Evolutionary conservation across 1,140 invertebrate genomes (phyloP), one percentile per base, ranked within the genome.

Genomic region (Magallana angulata): DNA sequence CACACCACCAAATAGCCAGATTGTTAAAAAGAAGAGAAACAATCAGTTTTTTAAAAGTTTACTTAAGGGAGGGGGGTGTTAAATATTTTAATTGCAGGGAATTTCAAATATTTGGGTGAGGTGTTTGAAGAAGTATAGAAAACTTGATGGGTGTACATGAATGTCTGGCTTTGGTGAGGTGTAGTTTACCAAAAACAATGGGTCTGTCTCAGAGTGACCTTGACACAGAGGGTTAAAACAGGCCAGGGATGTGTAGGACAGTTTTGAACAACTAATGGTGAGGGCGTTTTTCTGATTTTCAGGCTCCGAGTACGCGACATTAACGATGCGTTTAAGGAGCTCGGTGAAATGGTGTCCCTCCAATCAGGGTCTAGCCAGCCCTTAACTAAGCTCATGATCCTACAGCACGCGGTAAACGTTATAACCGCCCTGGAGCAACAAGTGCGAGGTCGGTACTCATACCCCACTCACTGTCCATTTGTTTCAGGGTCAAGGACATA

Each of bases 221-320:
- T 30, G 9, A 48, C 36, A 48, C 36, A 48, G 3, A 24, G 14
- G 24, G 36, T 30, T 76, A 30, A 30, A 30, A 24, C 7, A 36
- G 36, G 24, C 68, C 68, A 76, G 68, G 68, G 24, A 76, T 18
- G 68, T 30, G 30, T 30, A 76, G 68, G 18, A 30, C 12, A 76
- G 24, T 11, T 48, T 48, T 4, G 36, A 2, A 5, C 36, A 48
- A 30, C 36, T 18, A 76, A 76, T 24, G 12, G n/a, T 82, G 48
- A 82, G 36, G 8, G 14, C 14, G 7, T 30, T 57, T 82, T 82
- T 82, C 9, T 82, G 81, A 82, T 57, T 82, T 82, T 82, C 93
- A 98, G 98, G 96, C 98, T 99, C 96, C 97, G 98, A 93, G 99
- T 99, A 94, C 96, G 98, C 92, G 98, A 99, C 95, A 99, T 99